Base-by-base conservation (phyloP, 1,140 invertebrate species). In the Lamellibrachia luymesi region DNA sequence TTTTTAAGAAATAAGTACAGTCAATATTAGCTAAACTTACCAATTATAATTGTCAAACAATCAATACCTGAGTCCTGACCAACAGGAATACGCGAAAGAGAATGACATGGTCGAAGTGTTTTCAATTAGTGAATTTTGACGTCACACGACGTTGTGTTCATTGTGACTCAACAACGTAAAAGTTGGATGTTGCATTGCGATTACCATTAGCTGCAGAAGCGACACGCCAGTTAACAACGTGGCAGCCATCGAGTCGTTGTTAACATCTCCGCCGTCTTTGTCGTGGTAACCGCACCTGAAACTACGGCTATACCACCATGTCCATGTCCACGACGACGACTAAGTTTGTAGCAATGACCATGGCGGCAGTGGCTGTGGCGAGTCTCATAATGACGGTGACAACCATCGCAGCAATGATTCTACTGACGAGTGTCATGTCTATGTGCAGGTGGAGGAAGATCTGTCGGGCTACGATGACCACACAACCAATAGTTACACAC, bases 401-500 rank as follows among this genome's bases (percentile, higher is more conserved):
- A 13, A 56, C 25, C 25, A 10, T 80, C 13, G 13, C 25, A 22
- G 17, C 64, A 8, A 22, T 80, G 13, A 10, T 80, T 6, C 64
- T 80, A 22, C 25, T 80, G 13, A 80, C 64, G 64, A 22, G 64
- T 80, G 64, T 17, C 13, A 22, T 22, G 13, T 80, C 4, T 22
- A 4, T 92, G 7, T 51, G 50, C 95, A 97, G 97, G 97, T 99
- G 10, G 97, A 99, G 93, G 97, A 97, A 1, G 98, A 98, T 96
- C 98, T 99, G 98, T 97, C 98, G 1, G 97, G 97, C 80, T 99
- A 98, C 95, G 98, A 98, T 94, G 97, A 98, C 95, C 97, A 98
- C 51, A 98, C 98, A 0, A 98, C 98, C 95, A 98, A 98, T 51
- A 98, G 98, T 1, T 96, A 95, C 93, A 97, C 97, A 92, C 98